Evolutionary conservation across 2,888 invertebrate genomes (phyloP), one percentile per base, ranked within the genome.

Genomic region (Lycocerus yunnanus): DNA sequence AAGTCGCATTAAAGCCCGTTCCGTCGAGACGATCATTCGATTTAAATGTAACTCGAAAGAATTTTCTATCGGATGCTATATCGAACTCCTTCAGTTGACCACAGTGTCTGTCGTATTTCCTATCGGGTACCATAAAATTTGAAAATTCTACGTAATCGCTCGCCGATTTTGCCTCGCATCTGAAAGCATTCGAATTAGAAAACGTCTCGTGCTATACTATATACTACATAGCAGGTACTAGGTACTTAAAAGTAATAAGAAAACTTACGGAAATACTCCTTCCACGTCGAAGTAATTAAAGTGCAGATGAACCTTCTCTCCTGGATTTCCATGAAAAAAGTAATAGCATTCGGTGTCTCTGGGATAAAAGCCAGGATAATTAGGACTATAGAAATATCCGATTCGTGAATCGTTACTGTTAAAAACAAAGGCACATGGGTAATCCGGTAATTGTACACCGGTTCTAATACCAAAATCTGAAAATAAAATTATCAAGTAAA

Each of bases 141-240:
- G 97, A 97, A 88, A 99, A 97, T 86, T 98, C 96, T 69, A 99
- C 95, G 87, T 94, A 98, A 88, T 99, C 99, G 84, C 97, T 98
- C 61, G 96, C 95, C 2, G 97, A 95, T 66, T 92, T 91, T 73
- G 95, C 94, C 83, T 95, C 95, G 86, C 98, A 99, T 79, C 98
- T 98, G 89, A 61, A 75, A 72, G n/a, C 67, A 9, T 66, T 14
- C n/a, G 13, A 13, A 61, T 16, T 18, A 15, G 9, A n/a, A 59
- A 65, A 65, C 13, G 11, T 18, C n/a, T n/a, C n/a, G n/a, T n/a
- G n/a, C n/a, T n/a, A n/a, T n/a, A n/a, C n/a, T n/a, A n/a, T n/a
- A n/a, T n/a, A n/a, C n/a, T n/a, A n/a, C n/a, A n/a, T n/a, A n/a
- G n/a, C n/a, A n/a, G n/a, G n/a, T n/a, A n/a, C n/a, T n/a, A 24